Evolutionary conservation across 2,888 invertebrate genomes (phyloP).

Genomic region (Drosophila nr. perissopoda): DNA sequence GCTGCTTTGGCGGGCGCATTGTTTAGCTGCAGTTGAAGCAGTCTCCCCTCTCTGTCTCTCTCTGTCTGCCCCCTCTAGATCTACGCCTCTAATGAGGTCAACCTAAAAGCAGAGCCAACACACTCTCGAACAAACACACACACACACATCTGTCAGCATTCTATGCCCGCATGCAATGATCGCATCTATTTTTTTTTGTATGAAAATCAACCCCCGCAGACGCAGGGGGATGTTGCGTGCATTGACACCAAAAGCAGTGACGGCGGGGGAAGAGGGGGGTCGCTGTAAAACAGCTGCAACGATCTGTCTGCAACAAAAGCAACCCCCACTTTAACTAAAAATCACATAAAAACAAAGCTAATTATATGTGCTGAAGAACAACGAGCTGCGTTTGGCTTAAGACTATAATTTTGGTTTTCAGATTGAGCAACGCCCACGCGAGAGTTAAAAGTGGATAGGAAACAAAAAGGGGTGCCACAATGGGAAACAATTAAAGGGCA

Average conservation of each 20-base stretch:
- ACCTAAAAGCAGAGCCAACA: slow-evolving; percentile 37
- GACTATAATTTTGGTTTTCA: slow-evolving; percentile 48
- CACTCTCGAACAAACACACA: slow-evolving; percentile 43
- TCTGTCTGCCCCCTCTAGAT: neutral
- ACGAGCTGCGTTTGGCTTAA: slow-evolving; percentile 3
- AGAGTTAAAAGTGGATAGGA: neutral
- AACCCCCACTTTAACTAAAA: slow-evolving; percentile 30
- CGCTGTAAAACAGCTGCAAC: slow-evolving; percentile 45
- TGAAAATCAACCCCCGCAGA: slow-evolving; percentile 69
- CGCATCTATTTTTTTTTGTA: slow-evolving; percentile 20
- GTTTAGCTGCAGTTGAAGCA: slow-evolving; percentile 28
- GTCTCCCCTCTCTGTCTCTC: neutral
- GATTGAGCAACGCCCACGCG: slow-evolving; percentile 45
- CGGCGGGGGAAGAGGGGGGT: neutral
- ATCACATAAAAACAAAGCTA: slow-evolving; percentile 55
- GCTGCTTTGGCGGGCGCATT: slow-evolving; percentile 53
- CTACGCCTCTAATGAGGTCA: slow-evolving; percentile 68
- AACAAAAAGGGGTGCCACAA: slow-evolving; percentile 9
- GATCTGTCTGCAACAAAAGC: slow-evolving; percentile 24
- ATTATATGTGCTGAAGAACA: slow-evolving; percentile 35
- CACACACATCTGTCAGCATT: slow-evolving; percentile 73
- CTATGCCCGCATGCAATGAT: slow-evolving; percentile 70
- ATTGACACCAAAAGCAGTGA: slow-evolving; percentile 30
- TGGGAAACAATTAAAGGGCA: slow-evolving; percentile 6
- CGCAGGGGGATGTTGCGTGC: slow-evolving; percentile 65